phyloP scores from a whole-genome alignment of 2,797 vertebrate genomes.

The Epinephelus awoara region DNA sequence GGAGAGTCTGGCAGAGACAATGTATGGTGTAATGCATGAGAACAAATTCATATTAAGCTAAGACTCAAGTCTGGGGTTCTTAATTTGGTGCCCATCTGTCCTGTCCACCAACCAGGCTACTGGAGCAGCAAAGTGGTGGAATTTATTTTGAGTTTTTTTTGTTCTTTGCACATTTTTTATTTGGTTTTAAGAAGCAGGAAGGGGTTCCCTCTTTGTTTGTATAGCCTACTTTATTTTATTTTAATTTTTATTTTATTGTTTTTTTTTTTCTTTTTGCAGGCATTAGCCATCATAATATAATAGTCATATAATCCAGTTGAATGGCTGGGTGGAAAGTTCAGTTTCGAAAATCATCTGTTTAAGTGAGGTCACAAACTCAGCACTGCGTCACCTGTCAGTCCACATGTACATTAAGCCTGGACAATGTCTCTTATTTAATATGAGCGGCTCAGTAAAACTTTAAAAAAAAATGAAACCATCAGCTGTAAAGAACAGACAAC shows the following conservation, averaged over 20 bases:
- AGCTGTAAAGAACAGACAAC: not conserved
- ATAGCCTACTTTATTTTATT: no score
- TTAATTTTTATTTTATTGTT: no score
- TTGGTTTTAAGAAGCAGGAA: not conserved
- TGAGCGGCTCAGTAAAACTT: constrained; percentile 1
- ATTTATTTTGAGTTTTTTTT: not conserved
- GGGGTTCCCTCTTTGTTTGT: not conserved
- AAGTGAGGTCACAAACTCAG: constrained; percentile 11
- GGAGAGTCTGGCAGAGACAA: constrained; percentile 5
- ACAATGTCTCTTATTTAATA: not conserved
- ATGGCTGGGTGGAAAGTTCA: not conserved
- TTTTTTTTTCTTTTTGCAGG: not conserved
- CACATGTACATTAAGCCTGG: not conserved
- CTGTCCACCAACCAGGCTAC: not conserved
- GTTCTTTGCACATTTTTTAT: not conserved
- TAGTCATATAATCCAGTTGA: not conserved
- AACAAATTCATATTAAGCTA: constrained; percentile 29
- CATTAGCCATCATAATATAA: not conserved
- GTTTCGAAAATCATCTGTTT: not conserved
- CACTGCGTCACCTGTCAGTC: not conserved
- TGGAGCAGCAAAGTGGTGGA: not conserved
- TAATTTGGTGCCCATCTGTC: constrained; percentile 21
- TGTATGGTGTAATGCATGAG: constrained; percentile 1
- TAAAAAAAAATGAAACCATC: not conserved
- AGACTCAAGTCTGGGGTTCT: constrained; percentile 7